A percentile compares a stretch with the other conserved stretches of the same genome.
Evolutionary conservation across 2,797 vertebrate species (phyloP).

Genomic region (Selene dorsalis): DNA sequence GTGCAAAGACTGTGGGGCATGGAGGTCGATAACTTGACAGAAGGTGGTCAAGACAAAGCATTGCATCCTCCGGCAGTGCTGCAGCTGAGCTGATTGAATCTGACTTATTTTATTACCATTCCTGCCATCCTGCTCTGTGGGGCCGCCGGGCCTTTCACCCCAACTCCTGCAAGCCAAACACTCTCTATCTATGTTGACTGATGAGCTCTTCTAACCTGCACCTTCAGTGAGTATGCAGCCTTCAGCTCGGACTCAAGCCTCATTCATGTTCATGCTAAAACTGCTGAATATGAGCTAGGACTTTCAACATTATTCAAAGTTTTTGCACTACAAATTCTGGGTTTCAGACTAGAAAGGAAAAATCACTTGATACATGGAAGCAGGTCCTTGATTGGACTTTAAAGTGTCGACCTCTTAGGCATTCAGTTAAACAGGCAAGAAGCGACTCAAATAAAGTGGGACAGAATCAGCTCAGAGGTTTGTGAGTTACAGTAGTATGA

Average conservation of each 20-base stretch:
- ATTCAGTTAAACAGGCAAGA: not conserved
- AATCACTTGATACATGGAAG: not conserved
- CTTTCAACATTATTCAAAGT: not conserved
- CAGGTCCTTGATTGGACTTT: not conserved
- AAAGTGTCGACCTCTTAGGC: not conserved
- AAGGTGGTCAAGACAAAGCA: slow-evolving; percentile 54
- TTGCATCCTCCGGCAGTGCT: slow-evolving; percentile 54
- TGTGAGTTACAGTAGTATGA: not conserved
- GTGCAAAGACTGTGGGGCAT: slow-evolving; percentile 10
- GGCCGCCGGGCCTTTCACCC: slow-evolving; percentile 38
- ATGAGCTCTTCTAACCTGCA: slow-evolving; percentile 30
- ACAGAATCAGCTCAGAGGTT: not conserved
- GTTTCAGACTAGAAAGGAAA: not conserved
- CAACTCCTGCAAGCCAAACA: slow-evolving; percentile 53
- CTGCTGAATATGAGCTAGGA: not conserved
- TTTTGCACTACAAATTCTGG: not conserved
- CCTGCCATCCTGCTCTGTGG: slow-evolving; percentile 26
- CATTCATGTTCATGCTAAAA: not conserved
- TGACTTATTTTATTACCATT: slow-evolving; percentile 66
- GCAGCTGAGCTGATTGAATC: slow-evolving; percentile 66
- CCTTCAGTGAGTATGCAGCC: not conserved
- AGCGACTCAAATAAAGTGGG: not conserved
- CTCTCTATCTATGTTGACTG: slow-evolving; percentile 19
- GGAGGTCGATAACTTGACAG: slow-evolving; percentile 57
- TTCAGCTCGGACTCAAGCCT: not conserved